Evolutionary conservation across 2,113 vertebrate genomes (phyloP).

Genomic region (Pleuronectes platessa): DNA sequence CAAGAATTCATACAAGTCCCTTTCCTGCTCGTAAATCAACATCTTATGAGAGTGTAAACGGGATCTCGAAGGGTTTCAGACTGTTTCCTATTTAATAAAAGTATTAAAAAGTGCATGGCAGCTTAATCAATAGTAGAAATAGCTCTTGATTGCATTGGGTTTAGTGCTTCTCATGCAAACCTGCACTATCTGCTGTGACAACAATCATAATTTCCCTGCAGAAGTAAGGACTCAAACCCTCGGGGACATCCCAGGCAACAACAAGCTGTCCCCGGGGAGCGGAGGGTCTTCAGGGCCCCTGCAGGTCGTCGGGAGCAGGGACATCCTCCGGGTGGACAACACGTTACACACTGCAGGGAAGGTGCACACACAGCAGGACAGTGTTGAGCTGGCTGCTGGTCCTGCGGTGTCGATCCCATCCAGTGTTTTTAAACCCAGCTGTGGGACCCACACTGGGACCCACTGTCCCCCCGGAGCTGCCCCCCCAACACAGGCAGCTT

Average conservation of each 20-base stretch:
- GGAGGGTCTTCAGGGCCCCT: constrained; percentile 3
- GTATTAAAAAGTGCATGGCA: not conserved
- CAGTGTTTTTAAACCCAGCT: constrained; percentile 39
- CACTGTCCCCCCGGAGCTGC: constrained; percentile 55
- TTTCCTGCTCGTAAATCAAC: too few species aligned
- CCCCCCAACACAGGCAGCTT: constrained; percentile 61
- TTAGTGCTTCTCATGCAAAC: not conserved
- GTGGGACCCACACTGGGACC: constrained; percentile 62
- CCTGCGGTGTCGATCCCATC: too few species aligned
- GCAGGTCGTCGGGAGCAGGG: constrained; percentile 37
- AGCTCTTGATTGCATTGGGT: not conserved
- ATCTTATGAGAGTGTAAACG: too few species aligned
- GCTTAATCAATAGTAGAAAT: too few species aligned
- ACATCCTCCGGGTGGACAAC: constrained; percentile 13
- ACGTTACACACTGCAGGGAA: constrained; percentile 18
- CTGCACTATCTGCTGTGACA: not conserved
- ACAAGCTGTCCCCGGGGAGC: constrained; percentile 20
- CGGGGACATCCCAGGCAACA: constrained; percentile 23
- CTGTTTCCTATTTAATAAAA: too few species aligned
- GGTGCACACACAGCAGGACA: not conserved
- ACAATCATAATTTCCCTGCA: constrained; percentile 1
- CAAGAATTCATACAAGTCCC: too few species aligned
- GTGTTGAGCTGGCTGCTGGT: not conserved
- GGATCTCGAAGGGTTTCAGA: too few species aligned
- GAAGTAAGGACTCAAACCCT: not conserved